Evolutionary conservation across 2,113 vertebrate species (phyloP).

Genomic region (Amphiprion percula): DNA sequence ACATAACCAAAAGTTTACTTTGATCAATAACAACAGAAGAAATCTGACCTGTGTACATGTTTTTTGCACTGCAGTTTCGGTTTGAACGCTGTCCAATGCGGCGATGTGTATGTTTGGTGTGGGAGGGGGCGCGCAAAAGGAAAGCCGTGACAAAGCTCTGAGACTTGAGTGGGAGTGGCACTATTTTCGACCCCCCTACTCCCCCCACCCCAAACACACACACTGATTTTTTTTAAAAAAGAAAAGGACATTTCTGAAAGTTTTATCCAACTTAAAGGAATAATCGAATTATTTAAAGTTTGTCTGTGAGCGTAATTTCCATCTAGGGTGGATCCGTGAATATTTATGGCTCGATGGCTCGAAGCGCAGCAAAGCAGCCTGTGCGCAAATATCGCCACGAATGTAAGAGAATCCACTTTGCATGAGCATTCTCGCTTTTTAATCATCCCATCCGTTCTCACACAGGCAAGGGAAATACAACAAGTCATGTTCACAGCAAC

Average conservation of each 20-base stretch:
- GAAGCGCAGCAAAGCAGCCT: constrained; percentile 20
- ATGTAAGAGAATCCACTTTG: constrained; percentile 17
- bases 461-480: constrained; percentile 7
- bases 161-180: constrained; percentile 79
- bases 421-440: constrained; percentile 19
- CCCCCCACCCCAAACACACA: neutral
- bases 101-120: constrained; percentile 13
- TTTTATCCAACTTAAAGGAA: constrained; percentile 59
- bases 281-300: neutral
- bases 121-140: constrained; percentile 40
- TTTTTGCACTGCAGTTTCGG: constrained; percentile 44
- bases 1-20: neutral
- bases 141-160: constrained; percentile 68
- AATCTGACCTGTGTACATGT: constrained; percentile 25
- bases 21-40: neutral
- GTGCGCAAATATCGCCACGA: neutral
- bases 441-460: constrained; percentile 14
- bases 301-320: neutral
- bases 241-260: constrained; percentile 64
- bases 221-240: constrained; percentile 5
- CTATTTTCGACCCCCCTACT: constrained; percentile 48
- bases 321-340: constrained; percentile 34
- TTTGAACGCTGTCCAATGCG: constrained; percentile 51
- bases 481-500: constrained; percentile 50
- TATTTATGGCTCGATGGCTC: constrained; percentile 8